A percentile compares a stretch with the other conserved stretches of the same genome.
Conservation (phyloP, 2,797 vertebrate species). For the Echiichthys vipera region DNA sequence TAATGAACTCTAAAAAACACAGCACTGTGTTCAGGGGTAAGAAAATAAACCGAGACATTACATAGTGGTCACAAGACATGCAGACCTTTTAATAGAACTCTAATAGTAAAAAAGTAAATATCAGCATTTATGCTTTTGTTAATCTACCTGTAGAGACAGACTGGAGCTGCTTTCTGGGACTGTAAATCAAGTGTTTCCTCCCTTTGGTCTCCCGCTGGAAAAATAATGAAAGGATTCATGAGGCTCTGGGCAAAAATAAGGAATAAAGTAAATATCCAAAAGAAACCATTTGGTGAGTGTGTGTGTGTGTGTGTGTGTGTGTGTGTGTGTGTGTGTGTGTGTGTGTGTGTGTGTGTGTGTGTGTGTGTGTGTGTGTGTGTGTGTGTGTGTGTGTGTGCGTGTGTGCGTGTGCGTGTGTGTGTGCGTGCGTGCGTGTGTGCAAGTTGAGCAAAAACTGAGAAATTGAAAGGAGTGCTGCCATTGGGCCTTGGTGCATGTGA, state of each 20-base stretch:
- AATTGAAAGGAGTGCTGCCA: conserved; percentile 1
- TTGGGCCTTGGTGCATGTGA: neutral
- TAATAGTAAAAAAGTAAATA: conserved; percentile 73
- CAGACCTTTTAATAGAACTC: conserved; percentile 69
- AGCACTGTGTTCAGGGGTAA: conserved; percentile 59
- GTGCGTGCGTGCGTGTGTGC: conserved; percentile 52
- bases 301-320: conserved; percentile 55
- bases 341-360: conserved; percentile 57
- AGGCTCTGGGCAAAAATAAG: conserved; percentile 62
- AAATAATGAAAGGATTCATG: conserved; percentile 72
- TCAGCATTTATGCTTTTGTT: conserved; percentile 71
- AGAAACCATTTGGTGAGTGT: conserved; percentile 70
- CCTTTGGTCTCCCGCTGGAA: conserved; percentile 50
- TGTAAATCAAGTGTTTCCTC: conserved; percentile 77
- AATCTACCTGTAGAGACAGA: conserved; percentile 66
- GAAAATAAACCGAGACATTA: conserved; percentile 75
- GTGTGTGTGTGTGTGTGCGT: conserved; percentile 4
- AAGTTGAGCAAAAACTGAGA: conserved; percentile 42
- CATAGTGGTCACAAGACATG: conserved; percentile 63
- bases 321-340: conserved; percentile 49
- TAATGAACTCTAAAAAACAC: conserved; percentile 78
- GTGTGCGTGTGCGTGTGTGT: too few relatives aligned
- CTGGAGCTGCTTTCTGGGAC: conserved; percentile 57
- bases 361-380: conserved; percentile 52
- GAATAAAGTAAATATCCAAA: conserved; percentile 70